Evolutionary conservation across 2,888 invertebrate genomes (phyloP).

Genomic region (Phorcus lineatus): DNA sequence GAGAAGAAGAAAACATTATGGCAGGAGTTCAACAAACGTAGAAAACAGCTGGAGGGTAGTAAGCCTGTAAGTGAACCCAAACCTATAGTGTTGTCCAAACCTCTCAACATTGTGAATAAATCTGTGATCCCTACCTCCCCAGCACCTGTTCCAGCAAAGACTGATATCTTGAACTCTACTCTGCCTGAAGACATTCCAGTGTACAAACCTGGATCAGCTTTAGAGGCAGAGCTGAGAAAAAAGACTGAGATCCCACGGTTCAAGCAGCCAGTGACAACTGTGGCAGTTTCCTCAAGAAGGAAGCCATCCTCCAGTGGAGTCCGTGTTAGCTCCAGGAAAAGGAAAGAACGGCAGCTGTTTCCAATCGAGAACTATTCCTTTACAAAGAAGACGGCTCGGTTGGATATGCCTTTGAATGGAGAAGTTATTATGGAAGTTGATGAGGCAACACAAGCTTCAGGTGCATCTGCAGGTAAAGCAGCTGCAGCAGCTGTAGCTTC

Average conservation of each 20-base stretch:
- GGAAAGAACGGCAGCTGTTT: constrained; percentile 71
- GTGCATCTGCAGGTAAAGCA: neutral
- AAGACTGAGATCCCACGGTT: neutral
- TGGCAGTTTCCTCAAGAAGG: neutral
- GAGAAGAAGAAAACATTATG: constrained; percentile 55
- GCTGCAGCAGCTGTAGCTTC: constrained; percentile 17
- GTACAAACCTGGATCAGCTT: constrained; percentile 4
- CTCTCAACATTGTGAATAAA: neutral
- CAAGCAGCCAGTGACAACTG: neutral
- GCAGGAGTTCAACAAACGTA: constrained; percentile 54
- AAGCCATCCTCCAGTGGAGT: constrained; percentile 32
- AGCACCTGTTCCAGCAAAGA: neutral
- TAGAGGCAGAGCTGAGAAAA: constrained; percentile 2
- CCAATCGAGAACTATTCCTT: constrained; percentile 72
- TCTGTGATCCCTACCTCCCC: constrained; percentile 6
- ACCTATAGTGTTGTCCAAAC: constrained; percentile 17
- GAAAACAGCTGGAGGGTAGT: constrained; percentile 30
- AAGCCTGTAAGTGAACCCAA: constrained; percentile 8
- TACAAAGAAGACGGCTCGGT: constrained; percentile 37
- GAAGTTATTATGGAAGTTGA: constrained; percentile 1
- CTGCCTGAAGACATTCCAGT: neutral
- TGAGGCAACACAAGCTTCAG: neutral
- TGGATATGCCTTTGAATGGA: constrained; percentile 5
- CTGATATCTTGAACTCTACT: neutral
- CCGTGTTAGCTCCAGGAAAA: constrained; percentile 66